Base-by-base conservation (phyloP, 2,888 invertebrate genomes). In the Cybosia mesomella region DNA sequence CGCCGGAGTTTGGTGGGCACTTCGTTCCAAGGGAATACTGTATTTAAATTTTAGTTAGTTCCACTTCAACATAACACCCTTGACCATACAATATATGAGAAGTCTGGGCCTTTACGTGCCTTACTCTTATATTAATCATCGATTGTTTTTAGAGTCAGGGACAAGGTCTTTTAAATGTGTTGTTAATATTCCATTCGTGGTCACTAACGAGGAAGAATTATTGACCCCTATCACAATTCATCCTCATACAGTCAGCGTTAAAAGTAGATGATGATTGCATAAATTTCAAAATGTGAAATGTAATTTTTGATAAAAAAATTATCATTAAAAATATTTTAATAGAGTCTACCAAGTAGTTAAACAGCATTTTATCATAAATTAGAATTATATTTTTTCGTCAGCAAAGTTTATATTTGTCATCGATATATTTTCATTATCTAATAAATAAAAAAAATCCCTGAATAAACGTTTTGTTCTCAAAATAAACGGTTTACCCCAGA, bases 111-210 rank as follows among this genome's bases (percentile, higher is more conserved):
- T n/a, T 49, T 49, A n/a, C 18, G n/a, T 8, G 49, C 0, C 8
- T 24, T 58, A n/a, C 10, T 34, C 22, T 21, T 58, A 36, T 21
- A 13, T 58, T 55, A 58, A 8, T n/a, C 22, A 59, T 59, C 39
- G 39, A 59, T 39, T 22, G 39, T n/a, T 39, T 36, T 39, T 59
- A 24, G 36, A 59, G 39, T 28, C 61, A 28, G n/a, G 61, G 61
- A 49, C 49, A 28, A 49, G n/a, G n/a, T 2, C n/a, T 24, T 53
- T 32, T 53, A 32, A 62, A 28, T 28, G 11, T 2, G 9, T 61
- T 43, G 28, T 61, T 53, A 49, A n/a, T 53, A 53, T 62, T 62
- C 61, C 28, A 15, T 21, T n/a, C 32, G 28, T 39, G 18, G 28
- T 49, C 32, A 49, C 49, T 8, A 21, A 49, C 11, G n/a, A 49